Percentiles rank a stretch among this genome's conserved stretches.
Evolutionary conservation across 2,113 vertebrate species (phyloP).

Genomic region (Triplophysa siluroides): DNA sequence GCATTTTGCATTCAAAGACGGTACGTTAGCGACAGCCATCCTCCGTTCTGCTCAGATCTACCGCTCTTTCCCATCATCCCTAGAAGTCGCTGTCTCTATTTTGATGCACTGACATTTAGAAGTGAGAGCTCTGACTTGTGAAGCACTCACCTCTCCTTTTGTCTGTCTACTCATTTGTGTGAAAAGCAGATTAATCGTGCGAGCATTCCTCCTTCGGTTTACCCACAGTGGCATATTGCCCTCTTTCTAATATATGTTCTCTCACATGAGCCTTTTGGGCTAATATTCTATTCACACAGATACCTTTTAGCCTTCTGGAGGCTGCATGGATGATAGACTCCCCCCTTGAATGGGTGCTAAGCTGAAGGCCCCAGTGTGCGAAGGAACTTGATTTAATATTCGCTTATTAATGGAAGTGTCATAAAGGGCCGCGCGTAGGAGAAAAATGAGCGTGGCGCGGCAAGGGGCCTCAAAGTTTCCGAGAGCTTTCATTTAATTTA

Average conservation of each 20-base stretch:
- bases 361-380: conserved; percentile 56
- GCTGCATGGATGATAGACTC: conserved; percentile 56
- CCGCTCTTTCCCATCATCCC: conserved; percentile 35
- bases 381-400: conserved; percentile 65
- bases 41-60: conserved; percentile 42
- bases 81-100: conserved; percentile 44
- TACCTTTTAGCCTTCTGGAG: conserved; percentile 49
- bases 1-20: conserved; percentile 32
- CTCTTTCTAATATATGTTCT: conserved; percentile 40
- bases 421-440: conserved; percentile 51
- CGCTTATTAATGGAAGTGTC: conserved; percentile 63
- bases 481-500: conserved; percentile 48
- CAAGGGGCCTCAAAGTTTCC: conserved; percentile 47
- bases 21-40: conserved; percentile 39
- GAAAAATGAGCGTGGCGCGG: conserved; percentile 55
- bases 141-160: conserved; percentile 43
- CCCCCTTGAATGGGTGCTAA: conserved; percentile 50
- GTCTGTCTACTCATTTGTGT: conserved; percentile 38
- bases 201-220: conserved; percentile 1
- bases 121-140: conserved; percentile 43
- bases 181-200: conserved; percentile 40
- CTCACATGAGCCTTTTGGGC: conserved; percentile 20
- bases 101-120: conserved; percentile 48
- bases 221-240: conserved; percentile 37
- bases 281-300: conserved; percentile 44